Conservation (phyloP, 1,140 invertebrate species). For the Drosophila ambigua region DNA sequence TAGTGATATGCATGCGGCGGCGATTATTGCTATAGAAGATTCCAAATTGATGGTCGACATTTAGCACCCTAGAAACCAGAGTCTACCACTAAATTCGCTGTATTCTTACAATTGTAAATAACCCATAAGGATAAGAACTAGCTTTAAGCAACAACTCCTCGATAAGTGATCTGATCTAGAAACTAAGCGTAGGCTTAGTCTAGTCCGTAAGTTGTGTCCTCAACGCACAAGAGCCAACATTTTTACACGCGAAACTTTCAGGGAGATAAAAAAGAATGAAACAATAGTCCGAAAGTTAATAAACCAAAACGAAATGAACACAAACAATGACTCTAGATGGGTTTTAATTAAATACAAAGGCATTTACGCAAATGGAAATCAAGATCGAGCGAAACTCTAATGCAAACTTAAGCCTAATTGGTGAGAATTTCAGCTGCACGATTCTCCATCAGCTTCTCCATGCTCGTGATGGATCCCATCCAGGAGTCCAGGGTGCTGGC, state of each 20-base stretch:
- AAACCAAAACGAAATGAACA: slow-evolving; percentile 34
- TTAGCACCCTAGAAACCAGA: slow-evolving; percentile 47
- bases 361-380: slow-evolving; percentile 50
- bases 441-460: slow-evolving; percentile 92
- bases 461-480: slow-evolving; percentile 92
- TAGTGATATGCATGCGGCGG: slow-evolving; percentile 37
- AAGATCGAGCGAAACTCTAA: slow-evolving; percentile 30
- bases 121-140: slow-evolving; percentile 30
- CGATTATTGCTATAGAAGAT: slow-evolving; percentile 48
- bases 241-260: slow-evolving; percentile 40
- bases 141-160: slow-evolving; percentile 51
- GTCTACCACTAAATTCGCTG: slow-evolving; percentile 61
- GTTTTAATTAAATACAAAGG: slow-evolving; percentile 71
- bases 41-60: slow-evolving; percentile 54
- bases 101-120: slow-evolving; percentile 71
- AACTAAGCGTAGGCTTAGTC: slow-evolving; percentile 44
- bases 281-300: too few relatives aligned
- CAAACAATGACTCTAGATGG: slow-evolving; percentile 15
- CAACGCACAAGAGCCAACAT: slow-evolving; percentile 23
- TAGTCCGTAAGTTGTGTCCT: slow-evolving; percentile 19
- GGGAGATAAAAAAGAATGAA: slow-evolving; percentile 27
- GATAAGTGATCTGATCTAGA: slow-evolving; percentile 75
- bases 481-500: slow-evolving; percentile 91
- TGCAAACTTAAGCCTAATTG: slow-evolving; percentile 63
- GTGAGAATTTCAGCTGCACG: slow-evolving; percentile 94